Evolutionary conservation across 2,888 invertebrate genomes (phyloP), one percentile per base, ranked within the genome.

Genomic region (Athalia circularis): DNA sequence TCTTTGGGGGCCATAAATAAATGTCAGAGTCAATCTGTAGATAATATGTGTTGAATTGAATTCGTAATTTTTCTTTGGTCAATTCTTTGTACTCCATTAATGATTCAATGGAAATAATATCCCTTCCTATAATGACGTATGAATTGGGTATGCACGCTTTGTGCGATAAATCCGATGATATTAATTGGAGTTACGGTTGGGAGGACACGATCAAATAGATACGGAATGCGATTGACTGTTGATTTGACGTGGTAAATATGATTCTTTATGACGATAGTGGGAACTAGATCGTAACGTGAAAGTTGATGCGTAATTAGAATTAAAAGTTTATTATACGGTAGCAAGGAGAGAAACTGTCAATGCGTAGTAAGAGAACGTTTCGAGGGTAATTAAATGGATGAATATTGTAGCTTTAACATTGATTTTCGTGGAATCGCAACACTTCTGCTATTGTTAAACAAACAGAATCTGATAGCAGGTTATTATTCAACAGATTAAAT

Each of bases 401-500:
- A 72, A n/a, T 11, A 57, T 72, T 29, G 29, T 29, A 29, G 29
- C 29, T 29, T 29, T 29, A 29, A 29, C 29, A 29, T 29, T 29
- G 29, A 29, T 29, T 29, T 29, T 29, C 29, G 29, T 29, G 29
- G 29, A 29, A 2, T 29, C 29, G 29, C 29, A 29, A 29, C 29
- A 29, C 29, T 29, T 29, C 29, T 29, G 29, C 29, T 29, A 29
- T 29, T 29, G 29, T 29, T 29, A 2, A 29, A 54, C 54, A 54
- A 8, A 54, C n/a, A 54, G 8, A 11, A n/a, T 54, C n/a, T 3
- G 54, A n/a, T 11, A n/a, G 54, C 54, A n/a, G 8, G 13, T 29
- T 85, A 29, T 29, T 29, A 29, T 29, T 29, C 2, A 29, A 29
- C 29, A 29, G 29, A 29, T 29, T 29, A 29, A 29, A 29, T 85